Percentiles rank a stretch among this genome's conserved stretches.
Evolutionary conservation across 2,113 vertebrate genomes (phyloP).

Genomic region (Piaya cayana): DNA sequence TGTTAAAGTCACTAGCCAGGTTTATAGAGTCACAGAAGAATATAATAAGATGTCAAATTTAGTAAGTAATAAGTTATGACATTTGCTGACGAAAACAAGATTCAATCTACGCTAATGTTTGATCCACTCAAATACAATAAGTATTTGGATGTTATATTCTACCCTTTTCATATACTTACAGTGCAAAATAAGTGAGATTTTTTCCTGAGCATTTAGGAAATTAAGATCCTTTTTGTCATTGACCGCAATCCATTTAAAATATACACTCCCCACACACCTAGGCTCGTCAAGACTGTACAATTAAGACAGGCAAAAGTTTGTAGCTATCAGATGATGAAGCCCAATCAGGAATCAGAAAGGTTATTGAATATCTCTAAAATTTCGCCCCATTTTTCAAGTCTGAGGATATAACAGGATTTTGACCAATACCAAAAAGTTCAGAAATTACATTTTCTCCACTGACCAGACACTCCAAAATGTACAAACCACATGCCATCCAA

Average conservation of each 20-base stretch:
- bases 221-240: conserved; percentile 54
- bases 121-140: conserved; percentile 70
- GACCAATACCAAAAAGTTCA: conserved; percentile 37
- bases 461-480: conserved; percentile 42
- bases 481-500: conserved; percentile 58
- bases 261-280: conserved; percentile 55
- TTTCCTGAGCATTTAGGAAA: conserved; percentile 80
- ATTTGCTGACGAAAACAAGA: conserved; percentile 62
- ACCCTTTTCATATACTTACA: conserved; percentile 63
- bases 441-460: conserved; percentile 30
- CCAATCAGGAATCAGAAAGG: conserved; percentile 18
- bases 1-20: conserved; percentile 56
- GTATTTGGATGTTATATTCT: conserved; percentile 62
- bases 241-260: conserved; percentile 58
- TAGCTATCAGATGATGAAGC: conserved; percentile 14
- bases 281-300: conserved; percentile 63
- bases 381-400: conserved; percentile 58
- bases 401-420: conserved; percentile 54
- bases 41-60: conserved; percentile 66
- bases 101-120: conserved; percentile 57
- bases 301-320: conserved; percentile 47
- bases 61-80: conserved; percentile 73
- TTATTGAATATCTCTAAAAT: conserved; percentile 48
- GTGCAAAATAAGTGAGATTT: conserved; percentile 74
- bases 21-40: conserved; percentile 52